Evolutionary conservation across 2,888 invertebrate genomes (phyloP).

Genomic region (Drosophila rellima): DNA sequence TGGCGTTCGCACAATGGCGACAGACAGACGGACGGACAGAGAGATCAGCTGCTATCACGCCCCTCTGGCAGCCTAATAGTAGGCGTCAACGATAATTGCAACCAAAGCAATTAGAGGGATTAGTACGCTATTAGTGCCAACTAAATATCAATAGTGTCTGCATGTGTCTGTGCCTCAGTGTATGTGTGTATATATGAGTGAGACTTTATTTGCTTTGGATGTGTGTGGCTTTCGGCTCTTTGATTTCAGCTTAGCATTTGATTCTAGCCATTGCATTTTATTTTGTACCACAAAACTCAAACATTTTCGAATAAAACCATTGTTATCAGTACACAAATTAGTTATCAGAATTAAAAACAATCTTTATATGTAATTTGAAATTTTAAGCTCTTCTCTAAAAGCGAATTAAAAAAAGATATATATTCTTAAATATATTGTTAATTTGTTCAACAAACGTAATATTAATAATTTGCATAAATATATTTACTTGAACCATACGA

Average conservation of each 20-base stretch:
- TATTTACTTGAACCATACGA: no score
- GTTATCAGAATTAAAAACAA: not conserved
- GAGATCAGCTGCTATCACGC: slow-evolving; percentile 32
- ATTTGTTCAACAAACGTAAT: no score
- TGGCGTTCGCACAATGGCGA: slow-evolving; percentile 40
- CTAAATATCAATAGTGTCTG: slow-evolving; percentile 70
- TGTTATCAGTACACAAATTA: not conserved
- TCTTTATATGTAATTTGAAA: not conserved
- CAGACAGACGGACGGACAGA: slow-evolving; percentile 11
- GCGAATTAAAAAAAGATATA: no score
- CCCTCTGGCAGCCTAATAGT: slow-evolving; percentile 20
- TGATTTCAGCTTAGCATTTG: slow-evolving; percentile 43
- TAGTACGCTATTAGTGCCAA: slow-evolving; percentile 78
- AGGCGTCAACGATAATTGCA: slow-evolving; percentile 77
- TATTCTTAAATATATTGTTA: no score
- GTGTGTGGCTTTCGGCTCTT: slow-evolving; percentile 31
- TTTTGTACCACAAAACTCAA: slow-evolving; percentile 48
- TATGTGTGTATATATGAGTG: slow-evolving; percentile 22
- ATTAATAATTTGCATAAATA: no score
- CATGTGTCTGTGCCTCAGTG: slow-evolving; percentile 12
- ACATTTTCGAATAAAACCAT: slow-evolving; percentile 47
- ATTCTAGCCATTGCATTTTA: slow-evolving; percentile 61
- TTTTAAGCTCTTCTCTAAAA: no score
- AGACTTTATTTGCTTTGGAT: slow-evolving; percentile 11
- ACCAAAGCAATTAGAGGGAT: slow-evolving; percentile 81